Conservation (phyloP, 2,113 vertebrate species). For the Cercocebus atys region DNA sequence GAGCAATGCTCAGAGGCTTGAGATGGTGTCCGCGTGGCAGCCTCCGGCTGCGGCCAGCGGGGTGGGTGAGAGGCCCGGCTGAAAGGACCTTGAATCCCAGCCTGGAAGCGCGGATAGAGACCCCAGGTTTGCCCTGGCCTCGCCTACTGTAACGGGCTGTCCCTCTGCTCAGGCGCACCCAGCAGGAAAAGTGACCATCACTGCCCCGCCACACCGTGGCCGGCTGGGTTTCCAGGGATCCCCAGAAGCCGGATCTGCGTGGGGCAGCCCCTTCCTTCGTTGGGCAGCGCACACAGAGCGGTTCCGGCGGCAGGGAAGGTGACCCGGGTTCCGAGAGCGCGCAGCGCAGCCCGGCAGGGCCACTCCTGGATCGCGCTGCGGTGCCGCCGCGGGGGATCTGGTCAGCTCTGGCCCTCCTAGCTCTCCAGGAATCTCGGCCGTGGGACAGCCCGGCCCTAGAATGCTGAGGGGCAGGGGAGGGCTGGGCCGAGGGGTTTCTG, state of each 20-base stretch:
- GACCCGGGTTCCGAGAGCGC: neutral
- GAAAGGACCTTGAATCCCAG: neutral
- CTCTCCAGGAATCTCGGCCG: neutral
- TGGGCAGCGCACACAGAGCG: too few relatives aligned
- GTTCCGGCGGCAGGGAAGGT: neutral
- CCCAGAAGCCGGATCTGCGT: neutral
- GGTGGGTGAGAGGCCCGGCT: neutral
- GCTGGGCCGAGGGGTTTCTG: neutral
- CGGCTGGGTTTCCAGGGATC: neutral
- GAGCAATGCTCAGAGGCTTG: neutral
- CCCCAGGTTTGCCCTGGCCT: neutral
- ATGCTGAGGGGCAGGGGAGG: rapidly evolving
- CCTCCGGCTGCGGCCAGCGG: neutral
- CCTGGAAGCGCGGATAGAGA: neutral
- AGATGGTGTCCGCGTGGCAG: neutral
- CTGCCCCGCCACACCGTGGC: neutral
- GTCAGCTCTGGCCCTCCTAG: neutral
- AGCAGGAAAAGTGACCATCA: neutral
- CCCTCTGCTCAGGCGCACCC: neutral
- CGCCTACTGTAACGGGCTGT: neutral
- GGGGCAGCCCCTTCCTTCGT: neutral
- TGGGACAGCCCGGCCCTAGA: neutral
- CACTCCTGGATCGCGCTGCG: neutral
- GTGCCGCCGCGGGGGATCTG: neutral
- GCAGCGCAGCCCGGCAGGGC: too few relatives aligned